Base-by-base conservation (phyloP, 2,888 invertebrate species). In the Margaritifera margaritifera region DNA sequence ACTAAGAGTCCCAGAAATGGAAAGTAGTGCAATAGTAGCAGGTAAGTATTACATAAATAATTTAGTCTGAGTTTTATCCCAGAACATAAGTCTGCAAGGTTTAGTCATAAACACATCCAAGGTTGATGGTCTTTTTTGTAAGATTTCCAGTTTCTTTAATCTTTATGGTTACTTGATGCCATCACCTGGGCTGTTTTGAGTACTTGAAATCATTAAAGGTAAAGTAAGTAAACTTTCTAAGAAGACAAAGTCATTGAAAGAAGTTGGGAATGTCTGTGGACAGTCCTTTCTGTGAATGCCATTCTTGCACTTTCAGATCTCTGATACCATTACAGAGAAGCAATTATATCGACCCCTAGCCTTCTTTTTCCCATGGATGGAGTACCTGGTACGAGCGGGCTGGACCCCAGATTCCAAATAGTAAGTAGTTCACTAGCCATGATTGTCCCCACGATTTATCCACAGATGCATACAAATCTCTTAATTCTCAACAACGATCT, bases 301-400 rank as follows among this genome's bases (percentile, higher is more conserved):
- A 15, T 42, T 42, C 42, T 42, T 42, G 15, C 42, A 42, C 11
- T 71, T 72, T 50, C 75, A 89, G 87, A 82, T 89, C 59, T 92
- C 92, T 0, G 94, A 96, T 92, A 93, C 63, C 50, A 67, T 81
- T 20, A 68, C 82, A 31, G 78, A 77, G 62, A 79, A 80, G 62
- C 77, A 80, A 59, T 72, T 89, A 53, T 74, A 76, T 61, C 82
- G 83, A 57, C 76, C 86, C 4, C 66, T 89, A 50, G 63, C 69
- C 61, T 93, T 94, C 66, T 92, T 95, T 72, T 97, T 97, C 88
- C 95, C 96, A 0, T 96, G 96, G 95, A 93, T 95, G 91, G 99
- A 99, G 87, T 99, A 99, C 90, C 92, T 99, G 77, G 96, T 97
- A 0, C 91, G 99, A 78, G 96, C 95, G 20, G 98, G 98, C 0